These are phyloP conservation scores for Plumapathes pennacea DNA, from an alignment of 92 coral and sea anemone genomes.

Conservation along the genomic window DNA sequence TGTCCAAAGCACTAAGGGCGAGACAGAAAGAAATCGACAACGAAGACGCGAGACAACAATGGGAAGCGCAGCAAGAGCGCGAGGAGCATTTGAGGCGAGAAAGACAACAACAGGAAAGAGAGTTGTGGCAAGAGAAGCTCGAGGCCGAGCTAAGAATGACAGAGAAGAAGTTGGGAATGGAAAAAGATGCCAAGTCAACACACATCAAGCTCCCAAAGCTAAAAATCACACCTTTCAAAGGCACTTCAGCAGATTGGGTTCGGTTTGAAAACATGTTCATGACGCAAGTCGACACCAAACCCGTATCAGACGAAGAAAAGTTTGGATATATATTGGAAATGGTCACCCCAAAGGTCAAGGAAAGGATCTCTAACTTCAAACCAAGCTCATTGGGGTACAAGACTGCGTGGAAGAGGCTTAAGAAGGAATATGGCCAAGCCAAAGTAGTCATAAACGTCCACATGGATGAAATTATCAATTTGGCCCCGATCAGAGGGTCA, in stretches of 20 bases:
- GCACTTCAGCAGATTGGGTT: slow-evolving; percentile 55
- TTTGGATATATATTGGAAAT: slow-evolving; percentile 53
- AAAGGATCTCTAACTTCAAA: slow-evolving; percentile 28
- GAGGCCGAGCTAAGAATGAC: slow-evolving; percentile 15
- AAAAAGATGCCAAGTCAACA: slow-evolving; percentile 4
- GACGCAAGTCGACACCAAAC: slow-evolving; percentile 39
- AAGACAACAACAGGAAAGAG: slow-evolving; percentile 15
- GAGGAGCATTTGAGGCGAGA: slow-evolving; percentile 6
- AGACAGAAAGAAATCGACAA: slow-evolving; percentile 7
- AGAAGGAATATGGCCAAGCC: slow-evolving; percentile 45
- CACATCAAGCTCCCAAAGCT: slow-evolving; percentile 21
- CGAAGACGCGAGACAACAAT: slow-evolving; percentile 8
- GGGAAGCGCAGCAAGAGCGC: slow-evolving; percentile 14
- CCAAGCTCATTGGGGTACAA: slow-evolving; percentile 50
- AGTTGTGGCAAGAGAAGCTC: slow-evolving; percentile 32
- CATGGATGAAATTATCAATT: slow-evolving; percentile 29
- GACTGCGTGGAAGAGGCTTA: slow-evolving; percentile 53
- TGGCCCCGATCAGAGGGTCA: slow-evolving; percentile 31
- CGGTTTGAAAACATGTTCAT: slow-evolving; percentile 58
- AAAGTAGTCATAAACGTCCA: slow-evolving; percentile 45
- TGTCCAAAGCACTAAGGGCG: slow-evolving; percentile 4
- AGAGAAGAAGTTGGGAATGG: slow-evolving; percentile 22
- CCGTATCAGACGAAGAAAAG: slow-evolving; percentile 45
- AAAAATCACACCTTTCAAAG: slow-evolving; percentile 45
- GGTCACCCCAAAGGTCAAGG: slow-evolving; percentile 39